Percentiles rank a stretch among this genome's conserved stretches.
These are phyloP conservation scores for Aurelia aurita DNA, from an alignment of 30 jellyfish, hydroid and myxozoan genomes.

Conservation along the genomic window DNA sequence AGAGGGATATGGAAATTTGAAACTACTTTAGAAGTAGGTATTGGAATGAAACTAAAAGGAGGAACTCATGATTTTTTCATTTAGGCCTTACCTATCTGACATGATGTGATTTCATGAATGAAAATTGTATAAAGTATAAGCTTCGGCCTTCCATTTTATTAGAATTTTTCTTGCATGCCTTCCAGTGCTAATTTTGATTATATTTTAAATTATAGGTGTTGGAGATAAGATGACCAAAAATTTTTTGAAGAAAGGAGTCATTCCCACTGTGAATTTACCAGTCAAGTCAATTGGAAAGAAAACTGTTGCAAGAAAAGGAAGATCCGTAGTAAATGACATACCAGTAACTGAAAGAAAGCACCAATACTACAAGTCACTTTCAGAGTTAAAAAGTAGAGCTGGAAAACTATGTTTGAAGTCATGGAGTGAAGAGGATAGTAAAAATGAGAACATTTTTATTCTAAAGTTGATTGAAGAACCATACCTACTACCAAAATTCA, in stretches of 20 bases:
- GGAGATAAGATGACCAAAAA: slow-evolving; percentile 22
- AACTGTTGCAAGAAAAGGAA: not conserved
- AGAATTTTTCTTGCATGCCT: not conserved
- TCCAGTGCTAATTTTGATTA: not conserved
- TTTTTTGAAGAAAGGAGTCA: slow-evolving; percentile 13
- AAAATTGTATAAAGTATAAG: not conserved
- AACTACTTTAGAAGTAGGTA: not conserved
- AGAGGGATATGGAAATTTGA: not conserved
- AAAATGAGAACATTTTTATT: not conserved
- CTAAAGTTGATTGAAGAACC: slow-evolving; percentile 3
- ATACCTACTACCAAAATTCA: slow-evolving; percentile 18
- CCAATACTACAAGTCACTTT: not conserved
- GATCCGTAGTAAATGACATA: slow-evolving; percentile 15
- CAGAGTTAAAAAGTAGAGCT: slow-evolving; percentile 13
- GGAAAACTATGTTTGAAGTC: not conserved
- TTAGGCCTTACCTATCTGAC: not conserved
- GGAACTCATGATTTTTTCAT: not conserved
- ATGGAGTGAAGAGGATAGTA: not conserved
- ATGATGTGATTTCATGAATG: not conserved
- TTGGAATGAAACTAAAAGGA: no score
- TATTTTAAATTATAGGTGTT: not conserved
- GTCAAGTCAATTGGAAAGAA: slow-evolving; percentile 7
- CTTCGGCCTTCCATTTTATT: not conserved
- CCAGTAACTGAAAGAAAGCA: slow-evolving; percentile 10
- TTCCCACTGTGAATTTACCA: slow-evolving; percentile 18